These are phyloP conservation scores for Siniperca knerii DNA, from an alignment of 2,113 vertebrate species.

Conservation along the genomic window DNA sequence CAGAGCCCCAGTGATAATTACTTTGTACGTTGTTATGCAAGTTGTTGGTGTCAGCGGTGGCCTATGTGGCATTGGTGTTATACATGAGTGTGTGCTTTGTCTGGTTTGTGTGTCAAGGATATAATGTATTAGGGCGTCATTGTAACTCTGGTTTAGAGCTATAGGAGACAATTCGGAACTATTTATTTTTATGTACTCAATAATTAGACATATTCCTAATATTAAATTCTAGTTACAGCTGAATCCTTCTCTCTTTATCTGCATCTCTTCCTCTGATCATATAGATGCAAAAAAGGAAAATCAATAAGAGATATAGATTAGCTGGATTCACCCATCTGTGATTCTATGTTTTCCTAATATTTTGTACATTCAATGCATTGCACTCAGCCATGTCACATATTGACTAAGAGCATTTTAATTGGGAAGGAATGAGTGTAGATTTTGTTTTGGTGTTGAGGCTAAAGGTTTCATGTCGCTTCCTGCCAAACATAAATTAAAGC, in stretches of 20 bases:
- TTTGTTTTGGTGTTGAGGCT: slow-evolving; percentile 34
- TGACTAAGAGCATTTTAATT: slow-evolving; percentile 28
- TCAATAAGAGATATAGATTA: not conserved
- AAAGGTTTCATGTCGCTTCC: slow-evolving; percentile 39
- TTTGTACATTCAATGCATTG: not conserved
- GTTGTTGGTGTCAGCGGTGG: slow-evolving; percentile 16
- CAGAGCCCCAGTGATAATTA: slow-evolving; percentile 34
- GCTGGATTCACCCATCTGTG: not conserved
- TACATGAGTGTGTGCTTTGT: not conserved
- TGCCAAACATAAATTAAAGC: slow-evolving; percentile 47
- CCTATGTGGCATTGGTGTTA: slow-evolving; percentile 13
- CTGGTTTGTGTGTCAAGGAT: slow-evolving; percentile 13
- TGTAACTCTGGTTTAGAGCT: not conserved
- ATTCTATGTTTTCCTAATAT: not conserved
- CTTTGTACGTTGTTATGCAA: not conserved
- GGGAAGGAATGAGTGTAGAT: slow-evolving; percentile 20
- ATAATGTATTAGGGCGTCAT: not conserved
- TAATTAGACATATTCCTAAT: not conserved
- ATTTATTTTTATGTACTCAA: not conserved
- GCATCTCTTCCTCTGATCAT: not conserved
- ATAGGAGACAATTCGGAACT: not conserved
- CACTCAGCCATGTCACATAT: not conserved
- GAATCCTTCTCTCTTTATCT: not conserved
- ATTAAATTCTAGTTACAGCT: not conserved
- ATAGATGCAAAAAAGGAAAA: not conserved